Evolutionary conservation across 2,888 invertebrate species (phyloP), one percentile per base, ranked within the genome.

Genomic region (Plagiodera versicolora): DNA sequence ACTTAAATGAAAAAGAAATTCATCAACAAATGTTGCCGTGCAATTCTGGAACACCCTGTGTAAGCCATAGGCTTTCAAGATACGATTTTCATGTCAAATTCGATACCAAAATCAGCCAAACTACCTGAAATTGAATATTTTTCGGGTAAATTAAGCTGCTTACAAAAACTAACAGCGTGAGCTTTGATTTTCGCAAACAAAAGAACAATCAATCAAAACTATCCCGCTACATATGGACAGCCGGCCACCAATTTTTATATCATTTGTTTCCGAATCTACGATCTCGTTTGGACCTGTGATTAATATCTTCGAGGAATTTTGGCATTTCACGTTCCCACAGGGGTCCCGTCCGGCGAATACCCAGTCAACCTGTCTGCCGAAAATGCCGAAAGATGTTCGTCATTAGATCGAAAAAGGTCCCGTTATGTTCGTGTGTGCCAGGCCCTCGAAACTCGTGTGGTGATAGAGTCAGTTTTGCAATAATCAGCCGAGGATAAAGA

Each of bases 321-420:
- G 57, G 65, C 60, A 62, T 67, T 67, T 59, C 61, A 60, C 58
- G 60, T 59, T 66, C 64, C 67, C 63, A 65, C 64, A 64, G 64
- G 67, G 67, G 67, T 65, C 64, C 62, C 53, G 19, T 45, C 35
- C 64, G 24, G 35, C 49, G 48, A 53, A 56, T n/a, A n/a, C n/a
- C n/a, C 59, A 67, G 65, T 66, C 64, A 67, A 67, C 65, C 65
- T 65, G 67, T 66, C 64, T 67, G 65, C 62, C 58, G 56, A 65
- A 67, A 67, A 64, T 53, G 63, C 51, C 56, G 44, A 51, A 58
- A 65, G 65, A 60, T 58, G 56, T 56, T 56, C 61, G 50, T 67
- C 67, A 62, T 67, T 65, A 65, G 56, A 61, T 58, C 19, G 19
- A 35, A 48, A 56, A 56, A 35, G 17, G 48, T 56, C 32, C 56